Evolutionary conservation across 2,888 invertebrate species (phyloP), one percentile per base, ranked within the genome.

Genomic region (Latheticus oryzae): DNA sequence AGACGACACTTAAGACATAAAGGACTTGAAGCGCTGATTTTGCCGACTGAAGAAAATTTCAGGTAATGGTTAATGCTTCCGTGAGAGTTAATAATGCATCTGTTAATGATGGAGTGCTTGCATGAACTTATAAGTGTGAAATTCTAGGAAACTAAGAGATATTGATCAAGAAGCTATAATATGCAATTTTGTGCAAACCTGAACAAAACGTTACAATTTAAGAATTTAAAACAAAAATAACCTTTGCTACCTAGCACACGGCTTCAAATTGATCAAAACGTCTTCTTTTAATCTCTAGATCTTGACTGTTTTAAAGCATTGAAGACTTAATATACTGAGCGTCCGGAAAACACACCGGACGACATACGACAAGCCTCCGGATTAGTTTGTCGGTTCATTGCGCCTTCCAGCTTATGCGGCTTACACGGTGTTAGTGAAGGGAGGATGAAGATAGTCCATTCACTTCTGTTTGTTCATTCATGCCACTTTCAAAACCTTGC

Each of bases 381-480:
- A 68, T 68, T 67, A 68, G 66, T 64, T 58, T 59, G 62, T 62
- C 64, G 66, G 68, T 65, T 65, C 66, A 68, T 68, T 67, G 66
- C 66, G 58, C 64, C 61, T 56, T 56, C 50, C 57, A 60, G 62
- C 60, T 66, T 66, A 65, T 61, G 51, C 55, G 53, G 67, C 65
- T 67, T 66, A 68, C 48, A 48, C 42, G 63, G 66, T 53, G 57
- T 67, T 66, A 65, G 58, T 51, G 52, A 47, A 54, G 47, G 51
- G 53, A 51, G 59, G 26, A 52, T 23, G 54, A 50, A 54, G 54
- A 58, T 48, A 54, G 45, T 52, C 57, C 57, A 57, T 57, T 57
- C 57, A 57, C 57, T 43, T 15, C 28, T 26, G 35, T 30, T 37
- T 35, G 47, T 50, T 51, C 56, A 56, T 56, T 56, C 56, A 56